Evolutionary conservation across 2,888 invertebrate species (phyloP), one percentile per base, ranked within the genome.

Genomic region (Anarsia innoxiella): DNA sequence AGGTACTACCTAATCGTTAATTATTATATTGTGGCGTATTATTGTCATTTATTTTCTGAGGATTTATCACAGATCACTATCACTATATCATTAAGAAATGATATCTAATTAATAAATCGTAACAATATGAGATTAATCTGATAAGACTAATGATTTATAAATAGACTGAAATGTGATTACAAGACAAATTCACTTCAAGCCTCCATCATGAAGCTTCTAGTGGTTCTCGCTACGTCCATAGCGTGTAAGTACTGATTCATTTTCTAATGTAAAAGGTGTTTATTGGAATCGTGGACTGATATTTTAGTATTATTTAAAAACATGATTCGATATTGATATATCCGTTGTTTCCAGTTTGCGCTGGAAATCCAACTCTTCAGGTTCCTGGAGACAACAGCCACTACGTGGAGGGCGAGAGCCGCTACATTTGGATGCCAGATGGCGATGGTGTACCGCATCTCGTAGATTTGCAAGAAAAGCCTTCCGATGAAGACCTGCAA

Each of bases 351-450:
- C 8, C 43, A 79, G 79, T 70, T 31, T 68, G 71, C 47, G 53
- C 62, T 29, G 56, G 64, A 15, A 49, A 46, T 33, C 60, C 61
- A n/a, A 51, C 69, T 10, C 66, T 70, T n/a, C 14, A 46, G 5
- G 36, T 67, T 12, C 80, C 80, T 10, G 74, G 76, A 15, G 77
- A 80, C 42, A 83, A 83, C 41, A 77, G 74, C 41, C 66, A 76
- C 47, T 83, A 82, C 51, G 71, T 76, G 2, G 79, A 80, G 45
- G 82, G 82, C 0, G 59, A 64, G 36, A 80, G 78, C 48, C 73
- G 72, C 1, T 84, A 75, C 49, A 62, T 83, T 36, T 83, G 80
- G 80, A 79, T 83, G 69, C 71, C 76, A 1, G 71, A 84, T 52
- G 67, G 70, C 9, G 57, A 74, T 1, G 76, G 72, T 1, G 53